phyloP scores from a whole-genome alignment of 2,888 invertebrate species.

The Sphaerophoria taeniata region DNA sequence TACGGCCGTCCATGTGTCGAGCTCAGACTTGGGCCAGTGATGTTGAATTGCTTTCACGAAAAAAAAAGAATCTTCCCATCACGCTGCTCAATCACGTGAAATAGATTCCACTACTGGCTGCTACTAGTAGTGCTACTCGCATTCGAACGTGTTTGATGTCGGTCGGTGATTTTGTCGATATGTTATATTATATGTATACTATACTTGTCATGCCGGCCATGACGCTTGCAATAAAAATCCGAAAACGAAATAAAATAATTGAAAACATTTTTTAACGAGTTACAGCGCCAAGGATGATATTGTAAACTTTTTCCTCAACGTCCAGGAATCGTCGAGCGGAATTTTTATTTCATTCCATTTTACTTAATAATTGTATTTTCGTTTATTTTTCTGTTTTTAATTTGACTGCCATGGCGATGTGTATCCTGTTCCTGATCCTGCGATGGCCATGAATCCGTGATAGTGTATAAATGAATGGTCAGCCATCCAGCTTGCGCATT shows the following conservation, averaged over 20 bases:
- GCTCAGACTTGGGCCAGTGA: not conserved
- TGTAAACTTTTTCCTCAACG: constrained; percentile 8
- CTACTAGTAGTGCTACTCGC: not conserved
- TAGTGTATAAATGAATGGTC: constrained; percentile 47
- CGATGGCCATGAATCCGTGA: too few species aligned
- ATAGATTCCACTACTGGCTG: constrained; percentile 2
- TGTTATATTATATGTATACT: not conserved
- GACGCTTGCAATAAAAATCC: constrained; percentile 13
- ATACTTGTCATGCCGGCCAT: constrained; percentile 22
- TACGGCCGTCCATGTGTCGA: too few species aligned
- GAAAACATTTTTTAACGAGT: constrained; percentile 48
- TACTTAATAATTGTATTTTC: not conserved
- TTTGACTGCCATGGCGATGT: constrained; percentile 39
- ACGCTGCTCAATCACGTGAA: constrained; percentile 69
- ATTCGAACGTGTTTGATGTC: constrained; percentile 31
- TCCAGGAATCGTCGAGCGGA: too few species aligned
- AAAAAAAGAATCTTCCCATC: constrained; percentile 46
- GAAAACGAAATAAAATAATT: constrained; percentile 5
- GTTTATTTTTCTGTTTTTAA: constrained; percentile 9
- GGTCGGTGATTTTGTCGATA: too few species aligned
- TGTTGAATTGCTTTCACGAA: constrained; percentile 17
- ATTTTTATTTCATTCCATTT: constrained; percentile 47
- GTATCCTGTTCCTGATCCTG: constrained; percentile 41
- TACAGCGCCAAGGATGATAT: constrained; percentile 38
- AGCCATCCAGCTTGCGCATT: constrained; percentile 49